phyloP scores from a whole-genome alignment of 2,888 invertebrate genomes.

The Limnephilus rhombicus region DNA sequence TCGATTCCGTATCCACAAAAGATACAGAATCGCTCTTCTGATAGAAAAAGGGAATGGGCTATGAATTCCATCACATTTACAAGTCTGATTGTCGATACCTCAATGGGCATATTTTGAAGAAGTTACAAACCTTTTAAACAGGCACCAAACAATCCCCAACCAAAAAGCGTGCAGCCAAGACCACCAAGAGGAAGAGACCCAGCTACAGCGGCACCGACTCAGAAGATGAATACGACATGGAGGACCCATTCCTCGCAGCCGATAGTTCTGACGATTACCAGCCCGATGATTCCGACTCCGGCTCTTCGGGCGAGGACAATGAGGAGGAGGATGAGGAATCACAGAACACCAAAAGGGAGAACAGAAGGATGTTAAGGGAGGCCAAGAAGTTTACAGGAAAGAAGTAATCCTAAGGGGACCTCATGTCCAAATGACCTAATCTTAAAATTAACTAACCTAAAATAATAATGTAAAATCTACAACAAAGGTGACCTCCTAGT shows the following conservation, averaged over 20 bases:
- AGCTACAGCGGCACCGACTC: constrained; percentile 71
- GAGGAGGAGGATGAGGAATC: constrained; percentile 16
- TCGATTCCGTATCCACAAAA: no score
- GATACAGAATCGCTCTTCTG: no score
- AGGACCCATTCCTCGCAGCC: constrained; percentile 75
- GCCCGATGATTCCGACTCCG: constrained; percentile 67
- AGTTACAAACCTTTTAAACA: constrained; percentile 13
- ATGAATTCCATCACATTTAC: not conserved
- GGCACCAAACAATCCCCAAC: constrained; percentile 53
- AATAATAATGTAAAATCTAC: no score
- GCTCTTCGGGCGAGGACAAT: not conserved
- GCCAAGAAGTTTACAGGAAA: constrained; percentile 62
- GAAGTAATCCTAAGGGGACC: constrained; percentile 68
- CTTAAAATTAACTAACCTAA: no score
- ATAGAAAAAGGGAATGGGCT: not conserved
- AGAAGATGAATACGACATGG: constrained; percentile 69
- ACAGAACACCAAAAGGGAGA: constrained; percentile 30
- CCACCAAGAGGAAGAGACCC: constrained; percentile 63
- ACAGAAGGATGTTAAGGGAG: constrained; percentile 34
- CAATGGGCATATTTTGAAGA: constrained; percentile 66
- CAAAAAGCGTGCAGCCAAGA: constrained; percentile 58
- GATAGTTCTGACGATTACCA: constrained; percentile 67
- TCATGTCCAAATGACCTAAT: no score
- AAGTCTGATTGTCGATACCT: constrained; percentile 67
- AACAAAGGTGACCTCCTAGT: no score